phyloP scores from a whole-genome alignment of 2,113 vertebrate genomes.

The Muscicapa adusta region DNA sequence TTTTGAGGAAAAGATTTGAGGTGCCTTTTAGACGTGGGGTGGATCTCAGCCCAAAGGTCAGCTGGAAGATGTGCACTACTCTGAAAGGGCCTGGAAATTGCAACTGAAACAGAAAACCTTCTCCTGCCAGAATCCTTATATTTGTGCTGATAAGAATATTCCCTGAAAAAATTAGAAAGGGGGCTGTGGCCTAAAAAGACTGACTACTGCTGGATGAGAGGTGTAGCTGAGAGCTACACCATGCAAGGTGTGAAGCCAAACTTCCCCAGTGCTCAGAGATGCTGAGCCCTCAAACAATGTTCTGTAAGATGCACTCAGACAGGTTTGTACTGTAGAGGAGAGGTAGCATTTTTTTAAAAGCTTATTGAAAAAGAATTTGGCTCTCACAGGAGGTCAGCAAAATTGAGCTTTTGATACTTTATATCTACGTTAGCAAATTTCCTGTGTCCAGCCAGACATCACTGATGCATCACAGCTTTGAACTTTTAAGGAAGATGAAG shows the following conservation, averaged over 20 bases:
- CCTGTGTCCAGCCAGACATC: neutral
- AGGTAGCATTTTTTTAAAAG: neutral
- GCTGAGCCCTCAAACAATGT: neutral
- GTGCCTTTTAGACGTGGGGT: fast-evolving
- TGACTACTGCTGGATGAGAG: neutral
- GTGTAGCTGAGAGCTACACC: neutral
- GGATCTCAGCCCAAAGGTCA: fast-evolving
- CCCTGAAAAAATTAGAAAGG: neutral
- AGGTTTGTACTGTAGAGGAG: neutral
- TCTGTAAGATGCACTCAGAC: neutral
- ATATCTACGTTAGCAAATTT: neutral
- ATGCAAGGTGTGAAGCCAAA: neutral
- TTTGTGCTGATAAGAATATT: neutral
- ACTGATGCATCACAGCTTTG: neutral
- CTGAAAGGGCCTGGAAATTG: neutral
- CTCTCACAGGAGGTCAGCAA: neutral
- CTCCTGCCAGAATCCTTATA: neutral
- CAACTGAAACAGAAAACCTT: neutral
- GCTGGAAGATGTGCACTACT: neutral
- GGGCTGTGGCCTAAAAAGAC: neutral
- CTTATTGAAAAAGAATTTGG: neutral
- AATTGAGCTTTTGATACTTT: neutral
- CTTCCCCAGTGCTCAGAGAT: neutral
- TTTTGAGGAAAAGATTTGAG: neutral
- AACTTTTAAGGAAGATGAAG: neutral